phyloP scores from a whole-genome alignment of 2,888 invertebrate genomes.

The Tethea ocularis region DNA sequence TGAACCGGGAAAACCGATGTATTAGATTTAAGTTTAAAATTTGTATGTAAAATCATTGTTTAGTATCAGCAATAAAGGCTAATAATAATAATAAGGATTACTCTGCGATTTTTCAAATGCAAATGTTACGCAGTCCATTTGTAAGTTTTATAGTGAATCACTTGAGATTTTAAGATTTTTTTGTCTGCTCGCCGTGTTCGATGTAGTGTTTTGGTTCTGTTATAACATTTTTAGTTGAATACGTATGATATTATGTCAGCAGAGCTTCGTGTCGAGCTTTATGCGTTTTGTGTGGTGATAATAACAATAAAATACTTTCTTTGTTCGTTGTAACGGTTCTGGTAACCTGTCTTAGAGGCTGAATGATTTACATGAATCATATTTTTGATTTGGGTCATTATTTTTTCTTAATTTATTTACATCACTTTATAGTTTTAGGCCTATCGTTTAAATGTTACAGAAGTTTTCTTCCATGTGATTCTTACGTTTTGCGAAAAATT shows the following conservation, averaged over 20 bases:
- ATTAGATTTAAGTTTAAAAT: no score
- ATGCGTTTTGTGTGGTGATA: conserved; percentile 51
- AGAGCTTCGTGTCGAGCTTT: conserved; percentile 50
- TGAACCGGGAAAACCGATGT: no score
- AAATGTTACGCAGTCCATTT: conserved; percentile 31
- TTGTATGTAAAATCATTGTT: no score
- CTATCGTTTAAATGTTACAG: no score
- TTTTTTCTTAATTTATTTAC: neutral
- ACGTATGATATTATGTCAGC: conserved; percentile 76
- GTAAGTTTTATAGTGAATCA: conserved; percentile 68
- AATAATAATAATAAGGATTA: conserved; percentile 15
- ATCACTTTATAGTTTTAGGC: neutral
- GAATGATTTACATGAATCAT: conserved; percentile 21
- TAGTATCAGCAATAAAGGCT: no score
- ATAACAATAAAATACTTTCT: conserved; percentile 63
- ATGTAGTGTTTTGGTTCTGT: conserved; percentile 55
- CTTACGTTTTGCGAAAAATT: no score
- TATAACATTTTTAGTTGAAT: conserved; percentile 59
- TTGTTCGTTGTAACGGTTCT: conserved; percentile 59
- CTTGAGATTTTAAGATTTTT: conserved; percentile 52
- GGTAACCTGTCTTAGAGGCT: conserved; percentile 20
- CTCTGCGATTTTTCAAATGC: conserved; percentile 21
- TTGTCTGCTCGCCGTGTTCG: conserved; percentile 37
- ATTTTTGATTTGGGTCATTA: conserved; percentile 18
- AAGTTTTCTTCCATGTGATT: no score